A percentile compares a stretch with the other conserved stretches of the same genome.
Conservation (phyloP, 2,888 invertebrate genomes). For the Stramonita haemastoma region DNA sequence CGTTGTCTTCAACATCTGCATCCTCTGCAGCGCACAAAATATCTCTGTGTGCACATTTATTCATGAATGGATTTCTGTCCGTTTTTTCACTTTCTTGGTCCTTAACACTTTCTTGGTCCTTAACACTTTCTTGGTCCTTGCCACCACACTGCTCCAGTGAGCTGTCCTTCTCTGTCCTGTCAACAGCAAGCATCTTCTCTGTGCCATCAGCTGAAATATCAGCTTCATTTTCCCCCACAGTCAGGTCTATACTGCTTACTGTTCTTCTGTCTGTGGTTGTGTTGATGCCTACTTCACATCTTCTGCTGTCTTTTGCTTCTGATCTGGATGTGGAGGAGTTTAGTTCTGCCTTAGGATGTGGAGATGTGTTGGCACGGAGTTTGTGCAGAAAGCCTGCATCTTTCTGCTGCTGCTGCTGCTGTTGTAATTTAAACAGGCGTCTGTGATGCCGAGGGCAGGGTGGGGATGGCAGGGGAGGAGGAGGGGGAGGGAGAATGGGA, state of each 20-base stretch:
- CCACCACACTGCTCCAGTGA: background rate
- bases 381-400: background rate
- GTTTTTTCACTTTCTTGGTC: background rate
- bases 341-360: background rate
- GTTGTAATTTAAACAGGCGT: too few relatives aligned
- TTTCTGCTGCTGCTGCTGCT: too few relatives aligned
- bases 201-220: background rate
- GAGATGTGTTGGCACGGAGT: background rate
- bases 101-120: background rate
- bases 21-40: background rate
- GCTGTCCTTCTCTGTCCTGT: background rate
- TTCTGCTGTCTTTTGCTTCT: background rate
- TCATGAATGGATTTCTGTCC: background rate
- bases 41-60: background rate
- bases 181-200: background rate
- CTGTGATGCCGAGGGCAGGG: too few relatives aligned
- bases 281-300: background rate
- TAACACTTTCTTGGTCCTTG: background rate
- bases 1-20: conserved; percentile 24
- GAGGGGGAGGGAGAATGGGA: background rate
- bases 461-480: background rate
- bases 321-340: too few relatives aligned
- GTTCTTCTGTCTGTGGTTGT: background rate
- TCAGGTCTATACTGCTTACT: conserved; percentile 15
- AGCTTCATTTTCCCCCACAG: background rate